Evolutionary conservation across 2,113 vertebrate species (phyloP), one percentile per base, ranked within the genome.

Genomic region (Oreochromis niloticus): DNA sequence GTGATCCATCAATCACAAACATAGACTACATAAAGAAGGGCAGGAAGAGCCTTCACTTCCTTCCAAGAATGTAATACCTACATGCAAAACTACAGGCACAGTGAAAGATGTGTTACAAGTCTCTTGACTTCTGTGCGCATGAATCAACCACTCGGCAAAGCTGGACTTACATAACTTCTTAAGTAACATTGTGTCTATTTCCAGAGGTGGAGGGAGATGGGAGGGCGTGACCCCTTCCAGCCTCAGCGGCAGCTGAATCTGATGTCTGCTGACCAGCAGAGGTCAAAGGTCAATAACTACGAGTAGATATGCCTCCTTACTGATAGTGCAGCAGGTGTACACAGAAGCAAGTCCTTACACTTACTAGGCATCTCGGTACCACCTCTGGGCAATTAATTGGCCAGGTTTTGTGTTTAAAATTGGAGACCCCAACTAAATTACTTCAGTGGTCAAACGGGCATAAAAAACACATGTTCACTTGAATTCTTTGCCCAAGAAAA

Each of bases 151-250:
- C 71, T 93, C 88, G 48, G 93, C 86, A 85, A 92, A 90, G 61
- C 75, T 30, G 66, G 7, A 6, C 87, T 94, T 93, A 88, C 81
- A 59, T 81, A 95, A 93, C 83, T 19, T 34, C 59, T 91, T 83
- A 50, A 83, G 83, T 82, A 88, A 87, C 85, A 87, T 34, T 68
- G 54, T 78, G 80, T 94, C 95, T 95, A 95, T 95, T 95, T 94
- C 78, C 92, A 94, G 94, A 71, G 91, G 86, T 66, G 87, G 93
- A 90, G 59, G 86, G 68, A 91, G 66, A 89, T 86, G 17, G 56
- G 43, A 50, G 86, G 88, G 80, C 17, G 82, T 17, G 88, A 86
- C 84, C 92, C 50, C 63, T 52, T 48, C 16, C 41, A 3, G 12
- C 50, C 41, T 54, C 56, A 3, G 81, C 13, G 55, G 92, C 94